A percentile compares a stretch with the other conserved stretches of the same genome.
Evolutionary conservation across 1,140 invertebrate genomes (phyloP).

Genomic region (Lamellibrachia luymesi): DNA sequence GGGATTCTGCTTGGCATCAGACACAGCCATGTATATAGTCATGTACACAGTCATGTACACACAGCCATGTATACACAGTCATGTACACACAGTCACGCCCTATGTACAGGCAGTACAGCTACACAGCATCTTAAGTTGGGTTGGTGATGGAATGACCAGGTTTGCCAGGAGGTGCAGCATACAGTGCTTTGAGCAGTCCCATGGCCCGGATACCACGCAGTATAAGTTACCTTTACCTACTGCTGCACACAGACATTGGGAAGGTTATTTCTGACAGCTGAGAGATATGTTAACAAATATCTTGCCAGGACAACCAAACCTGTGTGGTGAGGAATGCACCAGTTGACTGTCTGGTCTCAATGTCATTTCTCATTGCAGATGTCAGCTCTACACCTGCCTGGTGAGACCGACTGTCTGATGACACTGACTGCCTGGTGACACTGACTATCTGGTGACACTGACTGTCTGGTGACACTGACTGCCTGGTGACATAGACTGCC

Average conservation of each 20-base stretch:
- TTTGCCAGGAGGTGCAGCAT: too few relatives aligned
- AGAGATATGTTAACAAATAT: not conserved
- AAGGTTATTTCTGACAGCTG: not conserved
- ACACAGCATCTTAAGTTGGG: not conserved
- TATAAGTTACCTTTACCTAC: not conserved
- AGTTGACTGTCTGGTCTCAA: not conserved
- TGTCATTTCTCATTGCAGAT: not conserved
- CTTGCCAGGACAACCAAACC: not conserved
- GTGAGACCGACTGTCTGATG: not conserved
- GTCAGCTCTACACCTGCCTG: not conserved
- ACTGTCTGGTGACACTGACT: too few relatives aligned
- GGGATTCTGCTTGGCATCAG: not conserved
- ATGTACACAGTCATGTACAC: not conserved
- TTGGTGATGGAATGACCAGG: too few relatives aligned
- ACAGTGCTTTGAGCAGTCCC: too few relatives aligned
- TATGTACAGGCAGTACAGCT: not conserved
- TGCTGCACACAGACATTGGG: not conserved
- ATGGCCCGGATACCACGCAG: too few relatives aligned
- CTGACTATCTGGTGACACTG: too few relatives aligned
- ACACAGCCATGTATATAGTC: not conserved
- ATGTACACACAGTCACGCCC: not conserved
- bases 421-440: too few relatives aligned
- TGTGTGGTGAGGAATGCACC: not conserved
- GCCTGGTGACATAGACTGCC: not conserved
- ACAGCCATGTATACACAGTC: not conserved